Conservation (phyloP, 2,113 vertebrate species). For the human region DNA sequence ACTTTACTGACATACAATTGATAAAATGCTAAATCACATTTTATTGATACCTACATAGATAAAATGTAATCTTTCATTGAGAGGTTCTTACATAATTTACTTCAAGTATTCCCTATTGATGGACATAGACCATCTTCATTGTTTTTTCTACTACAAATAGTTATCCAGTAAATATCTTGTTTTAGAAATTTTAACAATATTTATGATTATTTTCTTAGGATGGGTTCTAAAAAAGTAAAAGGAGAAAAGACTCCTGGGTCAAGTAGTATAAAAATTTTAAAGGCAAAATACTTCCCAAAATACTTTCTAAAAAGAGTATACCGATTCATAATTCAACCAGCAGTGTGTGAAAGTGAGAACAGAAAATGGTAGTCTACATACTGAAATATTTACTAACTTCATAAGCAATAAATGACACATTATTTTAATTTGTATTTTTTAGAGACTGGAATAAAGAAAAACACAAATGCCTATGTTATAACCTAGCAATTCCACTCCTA, state of each 20-base stretch:
- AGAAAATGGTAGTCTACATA: neutral
- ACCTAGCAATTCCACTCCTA: neutral
- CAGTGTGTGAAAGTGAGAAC: neutral
- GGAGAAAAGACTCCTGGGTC: neutral
- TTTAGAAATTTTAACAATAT: slow-evolving; percentile 13
- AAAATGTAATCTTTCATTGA: neutral
- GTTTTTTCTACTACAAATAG: neutral
- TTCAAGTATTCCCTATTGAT: neutral
- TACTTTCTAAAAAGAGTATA: neutral
- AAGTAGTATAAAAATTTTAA: slow-evolving; percentile 16
- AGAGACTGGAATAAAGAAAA: neutral
- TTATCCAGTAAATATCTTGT: neutral
- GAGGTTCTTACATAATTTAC: neutral
- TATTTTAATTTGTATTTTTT: slow-evolving; percentile 19
- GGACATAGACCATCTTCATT: neutral
- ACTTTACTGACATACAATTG: neutral
- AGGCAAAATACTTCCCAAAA: slow-evolving; percentile 30
- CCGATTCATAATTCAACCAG: neutral
- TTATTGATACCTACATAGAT: neutral
- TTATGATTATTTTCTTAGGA: slow-evolving; percentile 5
- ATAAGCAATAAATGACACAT: neutral
- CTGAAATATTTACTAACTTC: slow-evolving; percentile 15
- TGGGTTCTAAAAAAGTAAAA: neutral
- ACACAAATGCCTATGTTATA: neutral
- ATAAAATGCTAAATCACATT: neutral